A percentile compares a stretch with the other conserved stretches of the same genome.
phyloP scores from a whole-genome alignment of 1,140 invertebrate genomes.

The Habropoda laboriosa region DNA sequence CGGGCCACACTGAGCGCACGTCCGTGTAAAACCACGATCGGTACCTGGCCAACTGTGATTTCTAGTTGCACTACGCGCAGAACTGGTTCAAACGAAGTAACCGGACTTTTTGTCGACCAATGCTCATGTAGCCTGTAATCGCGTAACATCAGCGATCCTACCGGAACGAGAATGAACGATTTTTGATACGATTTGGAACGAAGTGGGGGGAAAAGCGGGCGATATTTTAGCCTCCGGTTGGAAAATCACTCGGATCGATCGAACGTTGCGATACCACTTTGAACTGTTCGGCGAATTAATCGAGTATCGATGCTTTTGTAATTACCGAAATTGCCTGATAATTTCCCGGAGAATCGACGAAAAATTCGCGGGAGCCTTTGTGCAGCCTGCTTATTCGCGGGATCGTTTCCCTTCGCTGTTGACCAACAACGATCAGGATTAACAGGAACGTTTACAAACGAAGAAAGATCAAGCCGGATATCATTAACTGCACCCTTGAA shows the following conservation, averaged over 20 bases:
- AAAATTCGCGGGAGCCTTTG: background rate
- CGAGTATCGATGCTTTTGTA: background rate
- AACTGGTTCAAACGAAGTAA: background rate
- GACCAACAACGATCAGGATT: background rate
- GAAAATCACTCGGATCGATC: background rate
- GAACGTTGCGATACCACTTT: background rate
- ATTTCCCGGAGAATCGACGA: background rate
- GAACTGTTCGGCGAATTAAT: background rate
- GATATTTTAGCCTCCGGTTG: background rate
- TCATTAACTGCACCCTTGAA: conserved; percentile 3
- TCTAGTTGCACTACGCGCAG: background rate
- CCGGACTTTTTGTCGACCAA: background rate
- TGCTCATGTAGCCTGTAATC: no score
- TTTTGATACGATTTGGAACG: background rate
- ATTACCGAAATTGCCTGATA: conserved; percentile 9
- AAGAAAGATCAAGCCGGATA: background rate
- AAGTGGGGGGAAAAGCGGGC: background rate
- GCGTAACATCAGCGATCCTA: background rate
- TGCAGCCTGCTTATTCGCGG: background rate
- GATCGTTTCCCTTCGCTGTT: background rate
- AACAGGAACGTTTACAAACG: background rate
- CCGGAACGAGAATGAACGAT: no score
- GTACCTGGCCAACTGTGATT: background rate
- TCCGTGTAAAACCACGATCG: background rate
- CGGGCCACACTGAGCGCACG: background rate